Evolutionary conservation across 1,140 invertebrate genomes (phyloP).

Genomic region (Dendroctonus ponderosae): DNA sequence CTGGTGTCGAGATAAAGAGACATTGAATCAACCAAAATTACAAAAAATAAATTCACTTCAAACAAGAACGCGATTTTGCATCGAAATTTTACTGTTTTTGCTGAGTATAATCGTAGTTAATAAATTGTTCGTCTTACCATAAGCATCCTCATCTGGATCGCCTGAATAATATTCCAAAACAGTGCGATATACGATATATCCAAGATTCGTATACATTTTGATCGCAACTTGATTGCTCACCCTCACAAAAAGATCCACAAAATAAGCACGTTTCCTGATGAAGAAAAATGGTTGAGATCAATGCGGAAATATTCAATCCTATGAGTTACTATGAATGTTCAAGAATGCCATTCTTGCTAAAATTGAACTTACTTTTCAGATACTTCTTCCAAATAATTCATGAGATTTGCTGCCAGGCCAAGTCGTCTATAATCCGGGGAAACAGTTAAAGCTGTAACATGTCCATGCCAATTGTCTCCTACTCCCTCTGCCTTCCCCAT

Average conservation of each 20-base stretch:
- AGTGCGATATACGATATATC: conserved; percentile 95
- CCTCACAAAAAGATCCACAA: conserved; percentile 96
- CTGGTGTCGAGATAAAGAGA: neutral
- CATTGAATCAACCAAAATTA: neutral
- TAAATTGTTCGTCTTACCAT: conserved; percentile 64
- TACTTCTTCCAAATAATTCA: conserved; percentile 92
- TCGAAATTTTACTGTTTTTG: neutral
- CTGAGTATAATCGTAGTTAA: conserved; percentile 7
- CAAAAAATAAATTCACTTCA: too few relatives aligned
- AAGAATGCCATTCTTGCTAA: too few relatives aligned
- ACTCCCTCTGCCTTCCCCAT: conserved; percentile 98
- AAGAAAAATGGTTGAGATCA: conserved; percentile 33
- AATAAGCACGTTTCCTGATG: conserved; percentile 68
- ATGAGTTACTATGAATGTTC: too few relatives aligned
- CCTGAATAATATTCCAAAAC: conserved; percentile 98
- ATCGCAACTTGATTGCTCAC: conserved; percentile 97
- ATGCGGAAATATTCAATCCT: too few relatives aligned
- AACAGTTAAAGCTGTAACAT: conserved; percentile 97
- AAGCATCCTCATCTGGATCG: conserved; percentile 97
- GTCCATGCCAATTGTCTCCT: conserved; percentile 96
- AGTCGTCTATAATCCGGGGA: conserved; percentile 88
- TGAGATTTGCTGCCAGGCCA: conserved; percentile 90
- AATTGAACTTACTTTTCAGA: conserved; percentile 79
- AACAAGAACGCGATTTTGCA: neutral
- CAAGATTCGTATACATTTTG: conserved; percentile 94